A percentile compares a stretch with the other conserved stretches of the same genome.
phyloP scores from a whole-genome alignment of 2,888 invertebrate genomes.

The Lasioglossum malachurum region DNA sequence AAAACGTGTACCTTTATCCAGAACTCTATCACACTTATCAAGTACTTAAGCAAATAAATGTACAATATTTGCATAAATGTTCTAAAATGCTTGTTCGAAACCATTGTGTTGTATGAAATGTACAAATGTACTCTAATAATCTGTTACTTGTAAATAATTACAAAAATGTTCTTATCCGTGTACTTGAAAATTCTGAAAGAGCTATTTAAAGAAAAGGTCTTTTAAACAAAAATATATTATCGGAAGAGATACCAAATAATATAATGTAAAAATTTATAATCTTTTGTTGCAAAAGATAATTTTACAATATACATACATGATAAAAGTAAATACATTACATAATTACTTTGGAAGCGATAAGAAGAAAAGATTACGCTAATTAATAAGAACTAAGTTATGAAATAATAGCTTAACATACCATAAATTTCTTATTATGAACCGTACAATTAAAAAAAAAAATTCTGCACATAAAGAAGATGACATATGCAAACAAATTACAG shows the following conservation, averaged over 20 bases:
- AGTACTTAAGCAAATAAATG: constrained; percentile 72
- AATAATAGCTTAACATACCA: background rate
- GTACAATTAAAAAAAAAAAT: background rate
- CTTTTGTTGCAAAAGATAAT: background rate
- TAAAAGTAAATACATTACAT: constrained; percentile 4
- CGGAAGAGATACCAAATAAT: background rate
- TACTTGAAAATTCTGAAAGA: constrained; percentile 31
- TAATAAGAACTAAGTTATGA: background rate
- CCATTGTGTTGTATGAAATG: constrained; percentile 13
- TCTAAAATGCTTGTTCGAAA: constrained; percentile 47
- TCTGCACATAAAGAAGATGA: constrained; percentile 14
- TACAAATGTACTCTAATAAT: constrained; percentile 18
- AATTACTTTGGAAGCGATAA: constrained; percentile 6
- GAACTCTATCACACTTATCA: constrained; percentile 67
- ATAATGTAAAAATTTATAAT: background rate
- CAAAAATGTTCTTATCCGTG: background rate
- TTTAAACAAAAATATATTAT: background rate
- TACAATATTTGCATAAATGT: constrained; percentile 80
- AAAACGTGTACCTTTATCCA: constrained; percentile 60
- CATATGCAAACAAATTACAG: constrained; percentile 37
- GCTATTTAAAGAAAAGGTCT: background rate
- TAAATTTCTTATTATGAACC: background rate
- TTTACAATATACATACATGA: background rate
- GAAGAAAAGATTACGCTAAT: background rate
- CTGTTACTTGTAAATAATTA: background rate